Base-by-base conservation (phyloP, 2,888 invertebrate species). In the Standfussiana lucernea region DNA sequence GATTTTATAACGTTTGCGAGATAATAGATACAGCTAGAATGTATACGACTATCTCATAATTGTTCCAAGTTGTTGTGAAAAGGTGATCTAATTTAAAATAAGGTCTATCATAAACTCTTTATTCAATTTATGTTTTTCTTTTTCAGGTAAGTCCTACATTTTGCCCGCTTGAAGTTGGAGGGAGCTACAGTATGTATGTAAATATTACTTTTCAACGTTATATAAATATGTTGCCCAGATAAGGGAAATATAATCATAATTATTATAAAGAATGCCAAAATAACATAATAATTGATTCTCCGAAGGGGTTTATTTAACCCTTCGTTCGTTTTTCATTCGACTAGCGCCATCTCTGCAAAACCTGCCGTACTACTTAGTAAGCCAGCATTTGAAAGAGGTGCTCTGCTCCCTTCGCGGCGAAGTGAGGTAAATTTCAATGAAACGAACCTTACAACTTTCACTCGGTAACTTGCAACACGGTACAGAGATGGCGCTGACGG, bases 321-420 rank as follows among this genome's bases (percentile, higher is more conserved):
- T 6, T n/a, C 2, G 42, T 82, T 72, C 1, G 8, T 37, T 74
- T 84, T 80, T 79, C 11, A 24, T 45, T 15, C 50, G 45, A 80
- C 69, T 77, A 85, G 87, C 87, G 87, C 87, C 87, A 88, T 88
- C 87, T 87, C 74, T 88, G 70, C 40, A 15, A 71, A 75, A 65
- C 50, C 0, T 11, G 18, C 0, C 15, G 82, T 76, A 87, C 61
- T 72, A 59, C 66, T 66, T 59, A 1, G 73, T n/a, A 45, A 77
- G 61, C 62, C 35, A n/a, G 50, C 45, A 32, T 37, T 53, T 62
- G 4, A 72, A 76, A 84, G 67, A 69, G 66, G 68, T 59, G 64
- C 65, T 72, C 21, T 15, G 24, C 50, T 35, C 37, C 42, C 65
- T 21, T 61, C 4, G 61, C 56, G 65, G 75, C 32, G 21, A 71